Evolutionary conservation across 2,797 vertebrate genomes (phyloP).

Genomic region (Myripristis jacobus): DNA sequence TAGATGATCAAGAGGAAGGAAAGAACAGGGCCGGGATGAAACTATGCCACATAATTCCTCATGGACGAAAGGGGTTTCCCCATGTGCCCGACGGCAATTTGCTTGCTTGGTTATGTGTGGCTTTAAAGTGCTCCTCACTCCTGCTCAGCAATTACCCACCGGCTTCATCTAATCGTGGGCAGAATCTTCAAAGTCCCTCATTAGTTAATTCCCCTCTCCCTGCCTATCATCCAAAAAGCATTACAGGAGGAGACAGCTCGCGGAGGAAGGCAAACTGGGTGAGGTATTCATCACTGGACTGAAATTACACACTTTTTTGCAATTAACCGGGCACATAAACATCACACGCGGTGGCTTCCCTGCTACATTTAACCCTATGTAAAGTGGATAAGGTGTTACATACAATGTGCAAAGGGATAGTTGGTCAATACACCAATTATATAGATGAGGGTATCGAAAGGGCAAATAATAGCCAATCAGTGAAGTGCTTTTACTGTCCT

Average conservation of each 20-base stretch:
- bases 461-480: constrained; percentile 85
- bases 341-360: constrained; percentile 6
- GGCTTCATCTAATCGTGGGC: not conserved
- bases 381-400: constrained; percentile 65
- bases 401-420: constrained; percentile 68
- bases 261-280: not conserved
- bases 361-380: constrained; percentile 27
- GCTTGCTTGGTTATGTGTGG: not conserved
- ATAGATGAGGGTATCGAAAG: constrained; percentile 79
- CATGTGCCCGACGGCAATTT: not conserved
- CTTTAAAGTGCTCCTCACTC: not conserved
- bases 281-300: not conserved
- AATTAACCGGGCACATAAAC: constrained; percentile 78
- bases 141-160: not conserved
- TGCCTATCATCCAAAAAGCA: not conserved
- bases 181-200: not conserved
- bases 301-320: constrained; percentile 8
- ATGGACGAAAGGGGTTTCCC: constrained; percentile 25
- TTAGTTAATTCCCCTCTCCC: constrained; percentile 9
- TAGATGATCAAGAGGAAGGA: constrained; percentile 86
- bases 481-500: constrained; percentile 81
- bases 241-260: not conserved
- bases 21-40: constrained; percentile 30
- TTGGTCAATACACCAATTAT: constrained; percentile 83
- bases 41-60: constrained; percentile 10